Percentiles rank a stretch among this genome's conserved stretches.
Conservation (phyloP, 2,113 vertebrate species). For the Eubucco bourcierii region DNA sequence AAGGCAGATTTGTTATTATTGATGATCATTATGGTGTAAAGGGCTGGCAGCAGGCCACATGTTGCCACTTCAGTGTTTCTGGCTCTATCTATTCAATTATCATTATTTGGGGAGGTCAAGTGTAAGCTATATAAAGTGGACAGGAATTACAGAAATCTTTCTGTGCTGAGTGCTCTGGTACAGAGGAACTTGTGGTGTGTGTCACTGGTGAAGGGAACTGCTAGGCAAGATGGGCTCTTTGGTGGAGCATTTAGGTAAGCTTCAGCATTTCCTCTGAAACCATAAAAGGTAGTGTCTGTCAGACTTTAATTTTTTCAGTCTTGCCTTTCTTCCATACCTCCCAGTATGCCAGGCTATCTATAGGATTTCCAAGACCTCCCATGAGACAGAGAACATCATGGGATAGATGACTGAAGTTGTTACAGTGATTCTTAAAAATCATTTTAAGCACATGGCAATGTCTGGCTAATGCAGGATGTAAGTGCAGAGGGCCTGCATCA, state of each 20-base stretch:
- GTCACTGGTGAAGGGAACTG: background rate
- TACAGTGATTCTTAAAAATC: background rate
- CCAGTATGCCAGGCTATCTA: background rate
- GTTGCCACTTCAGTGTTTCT: background rate
- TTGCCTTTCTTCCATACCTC: background rate
- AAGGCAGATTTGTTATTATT: background rate
- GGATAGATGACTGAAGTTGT: background rate
- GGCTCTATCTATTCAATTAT: background rate
- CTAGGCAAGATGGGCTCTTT: background rate
- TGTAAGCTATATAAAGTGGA: background rate
- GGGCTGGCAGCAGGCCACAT: background rate
- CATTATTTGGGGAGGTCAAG: slow-evolving; percentile 20
- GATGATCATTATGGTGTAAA: background rate
- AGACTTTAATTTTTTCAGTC: background rate
- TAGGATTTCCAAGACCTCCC: background rate
- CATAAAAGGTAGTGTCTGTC: background rate
- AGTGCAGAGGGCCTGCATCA: background rate
- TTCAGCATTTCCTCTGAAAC: background rate
- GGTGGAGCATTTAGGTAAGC: background rate
- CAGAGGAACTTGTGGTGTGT: background rate
- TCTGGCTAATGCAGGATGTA: background rate
- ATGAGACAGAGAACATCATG: background rate
- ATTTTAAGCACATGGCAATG: background rate
- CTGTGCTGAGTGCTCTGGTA: background rate
- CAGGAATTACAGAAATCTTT: background rate